Evolutionary conservation across 37 sponge, comb jelly and placozoan genomes (phyloP).

Genomic region (Beroe forskalii): DNA sequence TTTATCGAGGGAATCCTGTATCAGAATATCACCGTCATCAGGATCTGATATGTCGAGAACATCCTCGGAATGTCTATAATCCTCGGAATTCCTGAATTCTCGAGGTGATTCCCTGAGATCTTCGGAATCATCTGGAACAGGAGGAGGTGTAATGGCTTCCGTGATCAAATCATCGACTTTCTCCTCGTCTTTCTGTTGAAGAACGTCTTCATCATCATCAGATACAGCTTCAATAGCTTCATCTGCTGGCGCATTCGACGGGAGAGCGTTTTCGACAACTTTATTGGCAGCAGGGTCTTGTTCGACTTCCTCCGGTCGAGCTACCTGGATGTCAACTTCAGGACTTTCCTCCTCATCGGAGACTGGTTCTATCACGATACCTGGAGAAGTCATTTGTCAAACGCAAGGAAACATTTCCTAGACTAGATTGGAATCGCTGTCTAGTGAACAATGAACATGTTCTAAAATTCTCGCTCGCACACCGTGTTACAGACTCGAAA

Average conservation of each 20-base stretch:
- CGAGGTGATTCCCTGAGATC: no score
- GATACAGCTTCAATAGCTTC: background rate
- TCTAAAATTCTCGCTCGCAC: no score
- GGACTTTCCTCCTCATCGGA: conserved; percentile 4
- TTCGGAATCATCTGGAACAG: background rate
- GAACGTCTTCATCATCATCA: background rate
- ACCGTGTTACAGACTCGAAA: no score
- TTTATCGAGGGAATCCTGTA: conserved; percentile 11
- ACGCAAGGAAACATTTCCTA: background rate
- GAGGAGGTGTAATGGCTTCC: conserved; percentile 9
- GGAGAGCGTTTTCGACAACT: no score
- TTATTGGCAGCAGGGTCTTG: background rate
- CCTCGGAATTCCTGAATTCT: no score
- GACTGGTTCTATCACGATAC: conserved; percentile 6
- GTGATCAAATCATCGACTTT: conserved; percentile 18
- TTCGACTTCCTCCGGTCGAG: background rate
- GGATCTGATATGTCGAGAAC: conserved; percentile 30
- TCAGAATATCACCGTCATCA: conserved; percentile 36
- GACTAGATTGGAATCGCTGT: background rate
- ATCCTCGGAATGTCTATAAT: background rate
- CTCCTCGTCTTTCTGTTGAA: background rate
- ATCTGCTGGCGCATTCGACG: background rate
- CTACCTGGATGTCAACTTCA: background rate
- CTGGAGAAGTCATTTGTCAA: background rate
- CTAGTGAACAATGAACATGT: no score